phyloP scores from a whole-genome alignment of 2,113 vertebrate genomes.

The Montifringilla adamsi region DNA sequence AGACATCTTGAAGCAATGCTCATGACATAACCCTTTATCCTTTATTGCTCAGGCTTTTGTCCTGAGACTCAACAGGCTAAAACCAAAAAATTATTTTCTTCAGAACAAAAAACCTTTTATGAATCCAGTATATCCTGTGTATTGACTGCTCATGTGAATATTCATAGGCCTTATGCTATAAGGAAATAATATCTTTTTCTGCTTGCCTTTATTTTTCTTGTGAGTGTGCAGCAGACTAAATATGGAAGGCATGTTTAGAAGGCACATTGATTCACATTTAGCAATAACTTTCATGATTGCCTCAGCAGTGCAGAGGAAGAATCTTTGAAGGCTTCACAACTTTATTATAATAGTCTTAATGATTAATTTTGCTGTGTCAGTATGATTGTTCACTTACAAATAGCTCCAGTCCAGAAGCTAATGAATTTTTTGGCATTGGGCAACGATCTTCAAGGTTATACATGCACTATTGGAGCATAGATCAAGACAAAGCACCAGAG shows the following conservation, averaged over 20 bases:
- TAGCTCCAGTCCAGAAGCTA: neutral
- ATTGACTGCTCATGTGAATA: neutral
- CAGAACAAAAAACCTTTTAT: neutral
- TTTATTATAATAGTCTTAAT: neutral
- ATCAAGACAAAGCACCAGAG: neutral
- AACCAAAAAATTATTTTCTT: neutral
- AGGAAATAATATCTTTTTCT: neutral
- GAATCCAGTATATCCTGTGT: neutral
- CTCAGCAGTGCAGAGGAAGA: neutral
- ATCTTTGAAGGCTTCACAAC: neutral
- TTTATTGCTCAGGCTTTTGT: neutral
- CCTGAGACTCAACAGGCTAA: neutral
- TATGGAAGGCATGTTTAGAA: neutral
- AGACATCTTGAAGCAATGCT: neutral
- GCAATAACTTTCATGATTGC: neutral
- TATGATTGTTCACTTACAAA: neutral
- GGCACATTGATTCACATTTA: neutral
- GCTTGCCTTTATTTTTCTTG: neutral
- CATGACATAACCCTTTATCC: neutral
- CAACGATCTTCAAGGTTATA: neutral
- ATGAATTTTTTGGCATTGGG: neutral
- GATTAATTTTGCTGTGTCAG: neutral
- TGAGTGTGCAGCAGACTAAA: neutral
- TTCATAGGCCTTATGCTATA: neutral
- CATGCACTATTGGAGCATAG: neutral